phyloP scores from a whole-genome alignment of 2,113 vertebrate genomes.

The Oreocharis arfaki region DNA sequence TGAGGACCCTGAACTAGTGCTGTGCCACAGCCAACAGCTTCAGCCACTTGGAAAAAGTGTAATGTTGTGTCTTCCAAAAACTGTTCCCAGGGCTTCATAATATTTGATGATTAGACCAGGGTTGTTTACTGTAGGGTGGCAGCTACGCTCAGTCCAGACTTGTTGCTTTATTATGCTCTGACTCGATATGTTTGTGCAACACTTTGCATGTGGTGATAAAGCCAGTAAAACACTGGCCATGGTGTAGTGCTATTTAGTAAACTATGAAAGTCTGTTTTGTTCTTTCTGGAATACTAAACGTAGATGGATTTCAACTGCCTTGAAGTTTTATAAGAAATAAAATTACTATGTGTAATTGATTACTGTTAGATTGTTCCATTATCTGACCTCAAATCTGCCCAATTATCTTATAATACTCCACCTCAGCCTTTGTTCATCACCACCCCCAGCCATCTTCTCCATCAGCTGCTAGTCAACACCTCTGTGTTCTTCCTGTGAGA shows the following conservation, averaged over 20 bases:
- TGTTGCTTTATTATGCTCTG: slow-evolving; percentile 1
- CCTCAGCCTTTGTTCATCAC: neutral
- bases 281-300: neutral
- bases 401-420: neutral
- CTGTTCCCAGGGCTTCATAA: slow-evolving; percentile 54
- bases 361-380: neutral
- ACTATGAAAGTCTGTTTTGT: neutral
- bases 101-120: slow-evolving; percentile 18
- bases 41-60: slow-evolving; percentile 16
- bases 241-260: neutral
- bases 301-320: neutral
- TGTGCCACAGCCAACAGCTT: neutral
- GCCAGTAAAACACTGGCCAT: neutral
- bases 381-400: neutral
- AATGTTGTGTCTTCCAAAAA: slow-evolving; percentile 37
- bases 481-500: neutral
- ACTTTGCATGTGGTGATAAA: neutral
- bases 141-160: slow-evolving; percentile 5
- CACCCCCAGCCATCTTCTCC: neutral
- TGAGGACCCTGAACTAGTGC: neutral
- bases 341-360: neutral
- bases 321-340: neutral
- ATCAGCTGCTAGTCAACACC: neutral
- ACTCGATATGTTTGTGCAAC: slow-evolving; percentile 23
- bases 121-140: slow-evolving; percentile 36